A percentile compares a stretch with the other conserved stretches of the same genome.
Conservation (phyloP, 2,888 invertebrate genomes). For the Miltochrista miniata region DNA sequence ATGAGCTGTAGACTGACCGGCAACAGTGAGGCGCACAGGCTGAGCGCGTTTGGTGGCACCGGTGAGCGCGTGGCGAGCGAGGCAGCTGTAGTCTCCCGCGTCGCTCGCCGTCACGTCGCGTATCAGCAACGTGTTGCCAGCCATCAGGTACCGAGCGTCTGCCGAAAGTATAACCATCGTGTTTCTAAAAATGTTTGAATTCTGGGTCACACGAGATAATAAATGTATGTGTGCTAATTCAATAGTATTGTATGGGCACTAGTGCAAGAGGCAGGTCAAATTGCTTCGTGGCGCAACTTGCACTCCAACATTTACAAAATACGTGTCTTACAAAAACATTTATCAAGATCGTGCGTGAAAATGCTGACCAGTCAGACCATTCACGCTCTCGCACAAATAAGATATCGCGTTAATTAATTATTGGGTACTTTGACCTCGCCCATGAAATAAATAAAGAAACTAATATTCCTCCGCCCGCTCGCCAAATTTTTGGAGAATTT, state of each 20-base stretch:
- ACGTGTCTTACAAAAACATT: not conserved
- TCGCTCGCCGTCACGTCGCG: conserved; percentile 78
- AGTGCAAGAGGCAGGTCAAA: not conserved
- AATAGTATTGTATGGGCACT: not conserved
- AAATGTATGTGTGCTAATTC: not conserved
- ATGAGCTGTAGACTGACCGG: no score
- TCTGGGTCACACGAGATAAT: no score
- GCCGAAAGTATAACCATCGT: not conserved
- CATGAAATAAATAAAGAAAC: conserved; percentile 38
- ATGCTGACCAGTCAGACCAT: not conserved
- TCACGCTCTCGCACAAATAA: conserved; percentile 36
- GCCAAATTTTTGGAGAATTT: not conserved
- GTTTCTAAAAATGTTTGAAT: no score
- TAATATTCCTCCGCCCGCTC: no score
- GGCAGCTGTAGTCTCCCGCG: conserved; percentile 86
- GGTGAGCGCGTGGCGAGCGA: conserved; percentile 86
- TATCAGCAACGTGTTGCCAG: conserved; percentile 61
- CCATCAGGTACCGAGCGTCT: conserved; percentile 61
- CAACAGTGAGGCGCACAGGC: conserved; percentile 83
- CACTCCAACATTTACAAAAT: not conserved
- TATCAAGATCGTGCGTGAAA: no score
- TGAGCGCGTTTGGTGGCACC: conserved; percentile 86
- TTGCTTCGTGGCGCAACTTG: not conserved
- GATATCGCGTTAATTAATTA: conserved; percentile 61
- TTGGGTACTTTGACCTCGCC: conserved; percentile 32